Conservation (phyloP, 2,888 invertebrate genomes). For the Sesia apiformis region DNA sequence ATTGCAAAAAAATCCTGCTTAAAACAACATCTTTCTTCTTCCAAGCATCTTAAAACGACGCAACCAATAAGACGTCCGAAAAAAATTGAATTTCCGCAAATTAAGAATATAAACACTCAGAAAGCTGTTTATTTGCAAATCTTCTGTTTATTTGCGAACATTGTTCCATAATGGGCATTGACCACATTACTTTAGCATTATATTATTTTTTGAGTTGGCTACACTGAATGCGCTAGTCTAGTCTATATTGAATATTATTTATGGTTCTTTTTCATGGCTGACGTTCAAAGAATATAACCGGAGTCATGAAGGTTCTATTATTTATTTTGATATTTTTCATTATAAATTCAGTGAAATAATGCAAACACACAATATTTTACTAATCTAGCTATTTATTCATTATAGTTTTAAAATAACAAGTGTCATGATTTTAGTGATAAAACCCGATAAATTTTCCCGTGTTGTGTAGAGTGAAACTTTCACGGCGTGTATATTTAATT, state of each 20-base stretch:
- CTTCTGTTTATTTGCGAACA: background rate
- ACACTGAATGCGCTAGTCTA: constrained; percentile 11
- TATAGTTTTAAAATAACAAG: constrained; percentile 5
- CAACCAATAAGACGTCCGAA: background rate
- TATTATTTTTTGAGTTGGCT: no score
- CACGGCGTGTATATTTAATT: constrained; percentile 18
- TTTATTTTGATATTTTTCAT: constrained; percentile 29
- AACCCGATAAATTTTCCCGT: constrained; percentile 32
- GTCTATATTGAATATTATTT: no score
- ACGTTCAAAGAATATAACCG: constrained; percentile 58
- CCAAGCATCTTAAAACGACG: background rate
- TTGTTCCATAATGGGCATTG: background rate
- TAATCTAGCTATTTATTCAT: constrained; percentile 8
- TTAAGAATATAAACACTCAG: background rate
- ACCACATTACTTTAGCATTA: no score
- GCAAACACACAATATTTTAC: constrained; percentile 12
- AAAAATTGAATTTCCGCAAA: background rate
- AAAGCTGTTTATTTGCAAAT: background rate
- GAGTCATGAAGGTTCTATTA: constrained; percentile 69
- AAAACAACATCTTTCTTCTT: background rate
- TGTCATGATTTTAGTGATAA: constrained; percentile 34
- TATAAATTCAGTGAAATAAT: constrained; percentile 27
- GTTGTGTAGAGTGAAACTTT: constrained; percentile 34
- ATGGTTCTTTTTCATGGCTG: constrained; percentile 72
- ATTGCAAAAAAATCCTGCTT: background rate